Percentiles rank a stretch among this genome's conserved stretches.
Evolutionary conservation across 2,113 vertebrate genomes (phyloP).

Genomic region (Leptobrachium ailaonicum): DNA sequence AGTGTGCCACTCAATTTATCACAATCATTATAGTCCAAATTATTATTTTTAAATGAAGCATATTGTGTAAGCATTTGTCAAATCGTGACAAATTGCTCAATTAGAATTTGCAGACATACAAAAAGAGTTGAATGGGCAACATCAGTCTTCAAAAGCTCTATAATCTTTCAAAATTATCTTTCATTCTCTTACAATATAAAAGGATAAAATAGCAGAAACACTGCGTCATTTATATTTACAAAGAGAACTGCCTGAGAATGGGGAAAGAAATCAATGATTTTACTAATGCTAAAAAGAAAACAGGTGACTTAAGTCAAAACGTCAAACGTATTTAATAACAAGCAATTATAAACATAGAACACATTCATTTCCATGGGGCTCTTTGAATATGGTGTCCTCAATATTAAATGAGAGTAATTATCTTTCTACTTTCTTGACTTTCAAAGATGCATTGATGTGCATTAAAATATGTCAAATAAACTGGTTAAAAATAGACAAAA

Average conservation of each 20-base stretch:
- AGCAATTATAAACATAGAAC: too few relatives aligned
- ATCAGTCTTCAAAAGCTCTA: not conserved
- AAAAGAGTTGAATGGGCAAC: constrained; percentile 9
- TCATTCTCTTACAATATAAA: constrained; percentile 22
- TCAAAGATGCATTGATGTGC: too few relatives aligned
- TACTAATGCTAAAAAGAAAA: constrained; percentile 1
- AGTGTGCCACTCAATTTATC: constrained; percentile 18
- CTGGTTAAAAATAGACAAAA: too few relatives aligned
- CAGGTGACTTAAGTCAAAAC: not conserved
- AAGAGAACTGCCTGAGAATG: not conserved
- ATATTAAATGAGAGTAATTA: too few relatives aligned
- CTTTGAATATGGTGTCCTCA: too few relatives aligned
- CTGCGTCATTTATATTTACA: constrained; percentile 12
- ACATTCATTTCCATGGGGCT: too few relatives aligned
- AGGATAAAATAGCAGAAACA: constrained; percentile 20
- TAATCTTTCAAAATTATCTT: constrained; percentile 13
- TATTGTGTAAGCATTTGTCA: constrained; percentile 29
- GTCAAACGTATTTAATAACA: not conserved
- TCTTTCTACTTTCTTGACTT: too few relatives aligned
- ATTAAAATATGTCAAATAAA: too few relatives aligned
- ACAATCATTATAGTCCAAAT: constrained; percentile 39
- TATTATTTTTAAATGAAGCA: constrained; percentile 32
- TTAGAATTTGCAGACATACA: not conserved
- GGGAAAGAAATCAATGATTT: constrained; percentile 2
- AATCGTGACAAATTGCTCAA: constrained; percentile 46